A percentile compares a stretch with the other conserved stretches of the same genome.
Evolutionary conservation across 2,113 vertebrate genomes (phyloP).

Genomic region (Cyrtonyx montezumae): DNA sequence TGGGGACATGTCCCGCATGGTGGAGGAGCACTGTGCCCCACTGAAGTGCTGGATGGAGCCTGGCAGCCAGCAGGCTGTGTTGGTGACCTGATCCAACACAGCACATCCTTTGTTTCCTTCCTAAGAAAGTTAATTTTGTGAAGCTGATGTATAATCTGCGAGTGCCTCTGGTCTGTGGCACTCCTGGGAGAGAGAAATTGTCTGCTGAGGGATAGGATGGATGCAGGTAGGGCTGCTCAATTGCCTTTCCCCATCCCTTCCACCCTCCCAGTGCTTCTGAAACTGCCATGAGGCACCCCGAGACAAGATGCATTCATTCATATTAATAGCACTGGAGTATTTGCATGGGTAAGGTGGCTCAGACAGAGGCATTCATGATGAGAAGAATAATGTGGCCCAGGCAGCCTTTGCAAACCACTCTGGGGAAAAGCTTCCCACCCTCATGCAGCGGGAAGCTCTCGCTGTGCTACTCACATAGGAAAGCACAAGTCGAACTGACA

Average conservation of each 20-base stretch:
- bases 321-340: conserved; percentile 59
- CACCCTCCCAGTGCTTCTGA: conserved; percentile 46
- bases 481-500: conserved; percentile 24
- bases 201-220: conserved; percentile 11
- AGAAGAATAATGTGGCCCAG: conserved; percentile 62
- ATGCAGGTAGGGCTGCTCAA: neutral
- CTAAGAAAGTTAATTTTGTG: conserved; percentile 49
- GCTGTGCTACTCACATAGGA: neutral
- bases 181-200: conserved; percentile 54
- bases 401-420: conserved; percentile 35
- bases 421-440: conserved; percentile 51
- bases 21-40: neutral
- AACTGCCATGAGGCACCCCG: conserved; percentile 35
- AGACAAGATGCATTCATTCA: conserved; percentile 63
- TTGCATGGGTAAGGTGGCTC: conserved; percentile 56
- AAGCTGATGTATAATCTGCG: conserved; percentile 33
- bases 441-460: conserved; percentile 2
- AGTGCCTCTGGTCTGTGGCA: conserved; percentile 11
- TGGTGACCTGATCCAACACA: conserved; percentile 18
- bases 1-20: neutral
- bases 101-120: conserved; percentile 62
- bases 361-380: conserved; percentile 52
- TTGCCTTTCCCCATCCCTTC: conserved; percentile 27
- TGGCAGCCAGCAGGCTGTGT: conserved; percentile 30
- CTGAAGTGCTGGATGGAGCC: neutral